phyloP scores from a whole-genome alignment of 2,113 vertebrate genomes.

The Brienomyrus brachyistius region DNA sequence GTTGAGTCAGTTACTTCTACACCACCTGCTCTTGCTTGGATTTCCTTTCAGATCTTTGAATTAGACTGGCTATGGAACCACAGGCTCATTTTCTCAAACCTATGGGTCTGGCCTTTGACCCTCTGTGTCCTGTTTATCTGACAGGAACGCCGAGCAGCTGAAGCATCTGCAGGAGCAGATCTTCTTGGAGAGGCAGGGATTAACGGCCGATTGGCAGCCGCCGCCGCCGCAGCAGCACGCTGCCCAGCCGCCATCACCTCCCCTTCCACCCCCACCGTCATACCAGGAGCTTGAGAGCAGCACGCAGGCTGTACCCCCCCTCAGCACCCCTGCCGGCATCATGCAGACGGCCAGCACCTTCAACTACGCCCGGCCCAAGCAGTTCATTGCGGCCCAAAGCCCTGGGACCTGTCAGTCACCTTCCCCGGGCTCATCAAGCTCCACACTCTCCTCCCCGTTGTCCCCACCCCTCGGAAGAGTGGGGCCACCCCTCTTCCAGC shows the following conservation, averaged over 20 bases:
- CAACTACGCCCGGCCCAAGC: conserved; percentile 96
- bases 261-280: conserved; percentile 83
- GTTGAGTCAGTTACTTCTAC: not conserved
- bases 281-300: conserved; percentile 78
- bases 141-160: conserved; percentile 79
- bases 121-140: conserved; percentile 21
- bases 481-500: conserved; percentile 59
- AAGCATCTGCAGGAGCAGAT: conserved; percentile 92
- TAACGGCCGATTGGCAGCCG: conserved; percentile 55
- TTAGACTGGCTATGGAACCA: not conserved
- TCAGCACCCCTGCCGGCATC: conserved; percentile 60
- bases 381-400: conserved; percentile 94
- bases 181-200: conserved; percentile 81
- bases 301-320: conserved; percentile 56
- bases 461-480: conserved; percentile 75
- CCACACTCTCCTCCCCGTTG: conserved; percentile 79
- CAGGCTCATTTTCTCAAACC: not conserved
- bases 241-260: conserved; percentile 64
- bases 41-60: not conserved
- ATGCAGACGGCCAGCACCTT: conserved; percentile 91
- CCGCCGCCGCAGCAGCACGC: conserved; percentile 61
- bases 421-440: conserved; percentile 79
- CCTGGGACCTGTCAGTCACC: conserved; percentile 67
- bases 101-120: not conserved
- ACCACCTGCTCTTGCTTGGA: not conserved